Base-by-base conservation (phyloP, 2,113 vertebrate species). In the Laterallus jamaicensis region DNA sequence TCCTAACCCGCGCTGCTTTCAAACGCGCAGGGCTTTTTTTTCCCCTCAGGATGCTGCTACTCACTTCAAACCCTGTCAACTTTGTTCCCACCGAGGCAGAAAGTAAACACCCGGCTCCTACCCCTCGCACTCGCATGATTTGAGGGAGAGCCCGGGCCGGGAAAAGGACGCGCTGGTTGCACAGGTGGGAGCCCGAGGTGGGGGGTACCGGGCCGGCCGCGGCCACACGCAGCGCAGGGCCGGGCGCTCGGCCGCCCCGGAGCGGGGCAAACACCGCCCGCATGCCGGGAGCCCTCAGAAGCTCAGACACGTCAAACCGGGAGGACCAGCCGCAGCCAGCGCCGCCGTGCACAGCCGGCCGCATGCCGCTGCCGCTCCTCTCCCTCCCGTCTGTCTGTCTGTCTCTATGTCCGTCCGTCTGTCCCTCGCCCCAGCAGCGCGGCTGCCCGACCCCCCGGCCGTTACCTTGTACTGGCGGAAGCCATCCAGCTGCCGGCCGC, bases 381-480 rank as follows among this genome's bases (percentile, higher is more conserved):
- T 21, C 20, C 19, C 20, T 9, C 19, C 47, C 47, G 47, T 20
- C 47, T 20, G 20, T 44, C 47, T 20, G 20, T 44, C 42, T 44
- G 42, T 44, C 42, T 44, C 42, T 44, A 44, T 44, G 42, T 44
- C 16, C 17, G 42, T 44, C 42, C 42, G 42, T 44, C 42, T 44
- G 42, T 44, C 5, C 12, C 44, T 54, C 14, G 50, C 50, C 50
- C 12, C 50, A 24, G 22, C 50, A 52, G 50, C 50, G 12, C 22
- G 24, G 24, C 50, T 25, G 50, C 19, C 66, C 37, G 7, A 26
- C 6, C 24, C 31, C 39, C 56, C 24, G 40, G 35, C 40, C 29
- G 4, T 91, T 95, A 98, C 97, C 97, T 98, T 96, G 75, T 98
- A 98, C 25, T 70, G 96, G 84, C 96, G 96, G 93, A 97, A 98